Evolutionary conservation across 2,113 vertebrate species (phyloP), one percentile per base, ranked within the genome.

Genomic region (Labrus mixtus): DNA sequence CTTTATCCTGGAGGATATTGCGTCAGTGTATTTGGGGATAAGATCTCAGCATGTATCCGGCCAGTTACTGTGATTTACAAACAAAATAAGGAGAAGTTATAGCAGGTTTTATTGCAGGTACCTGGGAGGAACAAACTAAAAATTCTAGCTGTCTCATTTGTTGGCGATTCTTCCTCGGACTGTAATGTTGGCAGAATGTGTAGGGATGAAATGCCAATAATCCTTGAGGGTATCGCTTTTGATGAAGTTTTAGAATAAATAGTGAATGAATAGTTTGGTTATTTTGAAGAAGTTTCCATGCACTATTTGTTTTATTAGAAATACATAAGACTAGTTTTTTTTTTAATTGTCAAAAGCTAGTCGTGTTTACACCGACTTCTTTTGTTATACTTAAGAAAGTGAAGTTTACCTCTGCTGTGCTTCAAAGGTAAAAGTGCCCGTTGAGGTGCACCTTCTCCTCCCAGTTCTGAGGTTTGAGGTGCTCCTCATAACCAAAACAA

Each of bases 381-480:
- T 23, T 46, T 50, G n/a, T 15, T 48, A 41, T 48, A 43, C 8
- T 68, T 19, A 3, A 25, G 22, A 55, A 62, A 25, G 51, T 39
- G 19, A 20, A 19, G 43, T 20, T 25, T 37, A 57, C 41, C 50
- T 79, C 0, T 9, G 53, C 22, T 53, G 16, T 33, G 29, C 59
- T 25, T 64, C 61, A 29, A 56, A 66, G 25, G 79, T 68, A 65
- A 72, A 84, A 48, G 76, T 75, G 41, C 58, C 81, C 2, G 70
- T 90, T 90, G 69, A 95, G 92, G 93, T 93, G 93, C 93, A 93
- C 85, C 91, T 65, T 66, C 85, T 79, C 84, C 89, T 85, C 89
- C 85, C 73, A 79, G 71, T 54, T 54, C 46, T 91, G 91, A 92
- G 92, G 90, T 92, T 90, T 91, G 73, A 89, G 82, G 82, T 88